Evolutionary conservation across 2,113 vertebrate genomes (phyloP), one percentile per base, ranked within the genome.

Genomic region (Apodemus speciosus): DNA sequence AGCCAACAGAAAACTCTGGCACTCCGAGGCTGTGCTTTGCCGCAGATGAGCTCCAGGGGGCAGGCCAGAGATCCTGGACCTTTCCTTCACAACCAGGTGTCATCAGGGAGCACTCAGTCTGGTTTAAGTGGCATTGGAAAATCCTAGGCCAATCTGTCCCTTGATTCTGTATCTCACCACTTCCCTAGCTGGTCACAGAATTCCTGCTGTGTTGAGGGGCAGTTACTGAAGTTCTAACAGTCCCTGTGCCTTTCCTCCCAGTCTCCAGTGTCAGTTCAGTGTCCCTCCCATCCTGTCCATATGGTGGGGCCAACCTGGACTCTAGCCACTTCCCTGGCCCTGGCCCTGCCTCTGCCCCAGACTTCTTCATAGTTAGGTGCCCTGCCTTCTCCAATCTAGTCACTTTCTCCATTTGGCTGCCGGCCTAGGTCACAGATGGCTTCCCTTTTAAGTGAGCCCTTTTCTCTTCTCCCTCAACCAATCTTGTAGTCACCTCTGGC

Each of bases 41-140:
- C 5, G 58, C 64, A 75, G 49, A 53, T 4, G 1, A 46, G 25
- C 25, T 85, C 15, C 0, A 30, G n/a, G 0, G 0, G 2, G 13
- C 0, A 11, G 25, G 25, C 7, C 38, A 91, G 40, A 18, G 40
- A 18, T 21, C 49, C 32, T 3, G 2, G 32, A 8, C 43, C 64
- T 9, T 38, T 73, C 38, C 9, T 21, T 30, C 0, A 20, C 35
- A 32, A 40, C 43, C 0, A 15, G n/a, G 25, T 5, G 20, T 69
- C 40, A 30, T 6, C 20, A 20, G 21, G 49, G 3, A 4, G 10
- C 46, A 25, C 56, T 27, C 49, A 51, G 16, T 2, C 58, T 21
- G 46, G 1, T 1, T 23, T 46, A 43, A 13, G 14, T 30, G 0
- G 40, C 3, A 1, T 16, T 7, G 3, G 18, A 38, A 7, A 30